phyloP scores from a whole-genome alignment of 2,888 invertebrate genomes.

The Molanna angustata region DNA sequence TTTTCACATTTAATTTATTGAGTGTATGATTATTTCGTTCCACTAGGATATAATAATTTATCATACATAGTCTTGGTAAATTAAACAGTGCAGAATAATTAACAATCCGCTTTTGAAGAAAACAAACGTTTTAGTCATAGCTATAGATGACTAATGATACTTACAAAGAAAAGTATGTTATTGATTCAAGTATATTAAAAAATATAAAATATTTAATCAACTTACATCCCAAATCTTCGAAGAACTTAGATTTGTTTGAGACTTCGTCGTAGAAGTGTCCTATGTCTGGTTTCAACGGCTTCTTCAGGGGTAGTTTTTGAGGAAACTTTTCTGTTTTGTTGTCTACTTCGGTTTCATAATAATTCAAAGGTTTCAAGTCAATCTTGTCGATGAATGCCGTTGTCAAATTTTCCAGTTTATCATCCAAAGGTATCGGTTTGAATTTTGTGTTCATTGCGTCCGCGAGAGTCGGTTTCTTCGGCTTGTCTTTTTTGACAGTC shows the following conservation, averaged over 20 bases:
- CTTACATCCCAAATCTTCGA: slow-evolving; percentile 71
- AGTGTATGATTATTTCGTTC: too few relatives aligned
- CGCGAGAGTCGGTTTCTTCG: slow-evolving; percentile 12
- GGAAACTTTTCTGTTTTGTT: not conserved
- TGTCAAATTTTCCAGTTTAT: slow-evolving; percentile 9
- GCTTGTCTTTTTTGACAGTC: not conserved
- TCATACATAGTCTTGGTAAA: too few relatives aligned
- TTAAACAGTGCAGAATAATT: too few relatives aligned
- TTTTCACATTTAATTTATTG: too few relatives aligned
- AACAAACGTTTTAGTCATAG: too few relatives aligned
- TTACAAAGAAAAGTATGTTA: too few relatives aligned
- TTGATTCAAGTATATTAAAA: not conserved
- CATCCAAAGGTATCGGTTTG: slow-evolving; percentile 9
- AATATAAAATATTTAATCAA: slow-evolving; percentile 37
- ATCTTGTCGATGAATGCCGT: not conserved
- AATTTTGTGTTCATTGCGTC: not conserved
- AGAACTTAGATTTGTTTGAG: slow-evolving; percentile 57
- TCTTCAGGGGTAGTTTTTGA: slow-evolving; percentile 7
- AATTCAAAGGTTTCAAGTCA: slow-evolving; percentile 12
- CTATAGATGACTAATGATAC: too few relatives aligned
- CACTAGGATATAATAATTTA: too few relatives aligned
- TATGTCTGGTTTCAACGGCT: slow-evolving; percentile 24
- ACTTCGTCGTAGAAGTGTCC: slow-evolving; percentile 32
- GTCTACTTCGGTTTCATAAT: slow-evolving; percentile 12
- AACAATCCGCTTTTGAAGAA: too few relatives aligned